Conservation (phyloP, 35 echinoderm and acorn worm genomes). For the Anneissia japonica region DNA sequence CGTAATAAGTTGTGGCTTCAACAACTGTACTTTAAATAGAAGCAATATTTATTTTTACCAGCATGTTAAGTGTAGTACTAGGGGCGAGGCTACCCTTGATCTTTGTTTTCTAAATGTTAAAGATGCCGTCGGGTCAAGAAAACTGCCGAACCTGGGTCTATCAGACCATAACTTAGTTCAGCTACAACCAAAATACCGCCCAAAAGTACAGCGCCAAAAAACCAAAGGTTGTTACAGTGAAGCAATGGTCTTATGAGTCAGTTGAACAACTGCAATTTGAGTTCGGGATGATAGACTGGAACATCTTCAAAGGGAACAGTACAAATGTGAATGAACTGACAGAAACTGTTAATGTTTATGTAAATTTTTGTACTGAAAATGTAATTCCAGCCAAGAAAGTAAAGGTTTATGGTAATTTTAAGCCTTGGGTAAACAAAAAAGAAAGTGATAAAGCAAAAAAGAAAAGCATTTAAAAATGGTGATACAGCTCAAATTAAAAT, state of each 20-base stretch:
- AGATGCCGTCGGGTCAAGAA: conserved; percentile 1
- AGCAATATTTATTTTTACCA: conserved; percentile 8
- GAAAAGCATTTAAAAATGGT: background rate
- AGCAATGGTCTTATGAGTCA: conserved; percentile 8
- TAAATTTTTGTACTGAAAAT: conserved; percentile 47
- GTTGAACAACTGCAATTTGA: conserved; percentile 13
- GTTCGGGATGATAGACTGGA: conserved; percentile 47
- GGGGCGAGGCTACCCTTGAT: conserved; percentile 7
- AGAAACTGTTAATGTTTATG: conserved; percentile 28
- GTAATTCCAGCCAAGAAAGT: conserved; percentile 20
- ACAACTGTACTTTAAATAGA: conserved; percentile 4
- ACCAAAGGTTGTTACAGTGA: background rate
- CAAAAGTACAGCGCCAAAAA: conserved; percentile 12
- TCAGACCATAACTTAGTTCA: conserved; percentile 22
- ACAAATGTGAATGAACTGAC: conserved; percentile 23
- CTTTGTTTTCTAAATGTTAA: conserved; percentile 8
- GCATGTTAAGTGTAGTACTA: conserved; percentile 3
- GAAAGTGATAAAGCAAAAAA: conserved; percentile 18
- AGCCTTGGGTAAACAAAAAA: conserved; percentile 55
- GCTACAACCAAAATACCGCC: conserved; percentile 12
- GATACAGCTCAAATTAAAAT: background rate
- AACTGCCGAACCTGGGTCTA: conserved; percentile 15
- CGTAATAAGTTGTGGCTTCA: conserved; percentile 18
- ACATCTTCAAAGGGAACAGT: conserved; percentile 26
- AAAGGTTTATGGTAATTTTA: conserved; percentile 31